A percentile compares a stretch with the other conserved stretches of the same genome.
Evolutionary conservation across 2,888 invertebrate genomes (phyloP).

Genomic region (Cheilosia pagana): DNA sequence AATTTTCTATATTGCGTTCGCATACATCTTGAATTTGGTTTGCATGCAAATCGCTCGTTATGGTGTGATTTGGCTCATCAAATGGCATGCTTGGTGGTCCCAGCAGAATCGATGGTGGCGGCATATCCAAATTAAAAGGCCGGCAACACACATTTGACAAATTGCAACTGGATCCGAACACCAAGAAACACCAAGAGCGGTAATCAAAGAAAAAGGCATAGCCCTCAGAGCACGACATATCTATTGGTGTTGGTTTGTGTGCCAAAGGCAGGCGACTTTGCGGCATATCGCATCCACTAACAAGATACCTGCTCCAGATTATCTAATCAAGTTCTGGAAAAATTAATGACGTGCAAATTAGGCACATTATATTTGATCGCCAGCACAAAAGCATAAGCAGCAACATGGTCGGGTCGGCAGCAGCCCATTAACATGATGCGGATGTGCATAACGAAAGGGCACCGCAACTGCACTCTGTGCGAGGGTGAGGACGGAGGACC

Average conservation of each 20-base stretch:
- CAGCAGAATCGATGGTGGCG: slow-evolving; percentile 42
- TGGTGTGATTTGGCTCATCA: slow-evolving; percentile 16
- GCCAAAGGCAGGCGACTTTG: slow-evolving; percentile 35
- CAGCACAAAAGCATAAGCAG: slow-evolving; percentile 69
- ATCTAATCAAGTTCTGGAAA: slow-evolving; percentile 68
- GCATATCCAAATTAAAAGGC: slow-evolving; percentile 63
- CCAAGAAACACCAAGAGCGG: slow-evolving; percentile 46
- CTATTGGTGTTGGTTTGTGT: slow-evolving; percentile 26
- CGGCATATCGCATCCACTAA: slow-evolving; percentile 65
- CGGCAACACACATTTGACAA: slow-evolving; percentile 66
- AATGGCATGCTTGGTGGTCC: slow-evolving; percentile 61
- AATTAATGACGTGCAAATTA: slow-evolving; percentile 75
- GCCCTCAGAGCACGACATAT: slow-evolving; percentile 52
- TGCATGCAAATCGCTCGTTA: slow-evolving; percentile 20
- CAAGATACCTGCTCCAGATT: slow-evolving; percentile 71
- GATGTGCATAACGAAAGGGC: slow-evolving; percentile 71
- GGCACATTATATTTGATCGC: slow-evolving; percentile 73
- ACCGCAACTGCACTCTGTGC: slow-evolving; percentile 67
- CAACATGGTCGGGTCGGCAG: slow-evolving; percentile 57
- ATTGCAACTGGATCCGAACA: slow-evolving; percentile 63
- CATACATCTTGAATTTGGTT: not conserved
- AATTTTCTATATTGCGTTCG: not conserved
- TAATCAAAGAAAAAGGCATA: slow-evolving; percentile 24
- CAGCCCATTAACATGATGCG: slow-evolving; percentile 72
- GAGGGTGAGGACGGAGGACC: too few relatives aligned